A percentile compares a stretch with the other conserved stretches of the same genome.
phyloP scores from a whole-genome alignment of 2,113 vertebrate species.

The Trogon surrucura region DNA sequence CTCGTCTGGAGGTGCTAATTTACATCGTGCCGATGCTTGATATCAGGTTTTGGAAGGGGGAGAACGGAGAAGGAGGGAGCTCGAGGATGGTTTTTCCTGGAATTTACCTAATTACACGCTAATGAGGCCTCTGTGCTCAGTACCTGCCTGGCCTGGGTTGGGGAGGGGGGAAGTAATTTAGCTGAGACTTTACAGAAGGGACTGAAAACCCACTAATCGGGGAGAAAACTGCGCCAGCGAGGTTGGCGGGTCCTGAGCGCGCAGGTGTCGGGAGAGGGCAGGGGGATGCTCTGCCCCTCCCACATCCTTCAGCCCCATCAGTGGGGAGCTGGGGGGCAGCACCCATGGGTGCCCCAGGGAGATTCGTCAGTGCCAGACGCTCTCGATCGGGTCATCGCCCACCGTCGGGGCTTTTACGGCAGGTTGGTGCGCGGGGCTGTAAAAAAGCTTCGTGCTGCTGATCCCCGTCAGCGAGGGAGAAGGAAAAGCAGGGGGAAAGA shows the following conservation, averaged over 20 bases:
- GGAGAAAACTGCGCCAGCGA: background rate
- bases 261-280: background rate
- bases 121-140: slow-evolving; percentile 27
- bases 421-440: background rate
- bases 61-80: background rate
- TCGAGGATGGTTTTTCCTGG: slow-evolving; percentile 41
- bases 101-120: slow-evolving; percentile 44
- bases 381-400: background rate
- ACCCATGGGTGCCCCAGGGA: background rate
- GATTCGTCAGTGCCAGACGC: background rate
- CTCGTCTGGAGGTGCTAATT: slow-evolving; percentile 75
- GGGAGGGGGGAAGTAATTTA: background rate
- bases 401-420: background rate
- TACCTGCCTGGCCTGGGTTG: background rate
- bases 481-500: background rate
- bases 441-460: slow-evolving; percentile 51
- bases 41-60: background rate
- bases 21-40: slow-evolving; percentile 66
- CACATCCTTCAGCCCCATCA: rapidly evolving
- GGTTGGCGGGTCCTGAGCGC: background rate
- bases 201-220: background rate
- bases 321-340: background rate
- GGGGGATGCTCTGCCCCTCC: background rate
- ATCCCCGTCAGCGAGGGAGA: slow-evolving; percentile 1
- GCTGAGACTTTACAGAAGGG: background rate